These are phyloP conservation scores for Coelogynopora nodosa DNA, from an alignment of 2,888 invertebrate species.

Conservation along the genomic window DNA sequence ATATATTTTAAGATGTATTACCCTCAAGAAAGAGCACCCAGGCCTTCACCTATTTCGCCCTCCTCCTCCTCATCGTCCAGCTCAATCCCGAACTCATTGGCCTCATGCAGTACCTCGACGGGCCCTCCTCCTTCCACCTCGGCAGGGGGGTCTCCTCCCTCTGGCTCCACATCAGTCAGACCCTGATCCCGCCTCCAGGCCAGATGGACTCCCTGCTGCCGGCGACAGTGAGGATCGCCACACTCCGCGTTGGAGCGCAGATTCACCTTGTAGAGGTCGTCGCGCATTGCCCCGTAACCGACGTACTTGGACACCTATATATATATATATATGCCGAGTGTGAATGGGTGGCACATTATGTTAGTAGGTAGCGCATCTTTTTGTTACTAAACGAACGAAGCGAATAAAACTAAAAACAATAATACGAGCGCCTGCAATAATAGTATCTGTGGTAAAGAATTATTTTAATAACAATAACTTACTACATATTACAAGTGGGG, in stretches of 20 bases:
- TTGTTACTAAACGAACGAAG: no score
- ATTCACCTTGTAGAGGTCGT: constrained; percentile 90
- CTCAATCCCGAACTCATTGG: constrained; percentile 77
- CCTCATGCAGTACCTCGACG: constrained; percentile 73
- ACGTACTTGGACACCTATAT: constrained; percentile 80
- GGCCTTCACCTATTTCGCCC: constrained; percentile 46
- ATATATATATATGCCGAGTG: background rate
- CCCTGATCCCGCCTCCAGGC: background rate
- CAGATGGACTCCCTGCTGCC: constrained; percentile 60
- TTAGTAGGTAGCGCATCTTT: no score
- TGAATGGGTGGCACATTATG: background rate
- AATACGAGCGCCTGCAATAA: no score
- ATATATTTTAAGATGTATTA: background rate
- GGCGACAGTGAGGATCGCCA: constrained; percentile 74
- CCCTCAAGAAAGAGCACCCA: background rate
- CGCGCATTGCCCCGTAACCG: constrained; percentile 90
- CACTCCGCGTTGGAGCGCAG: constrained; percentile 87
- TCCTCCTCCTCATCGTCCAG: constrained; percentile 62
- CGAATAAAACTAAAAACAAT: background rate
- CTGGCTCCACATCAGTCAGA: constrained; percentile 64
- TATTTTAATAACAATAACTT: no score
- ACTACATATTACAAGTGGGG: no score
- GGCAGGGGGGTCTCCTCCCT: constrained; percentile 63
- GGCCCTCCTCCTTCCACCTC: constrained; percentile 59
- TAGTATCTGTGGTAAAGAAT: no score